phyloP scores from a whole-genome alignment of 2,888 invertebrate species.

The Aspidapion aeneum region DNA sequence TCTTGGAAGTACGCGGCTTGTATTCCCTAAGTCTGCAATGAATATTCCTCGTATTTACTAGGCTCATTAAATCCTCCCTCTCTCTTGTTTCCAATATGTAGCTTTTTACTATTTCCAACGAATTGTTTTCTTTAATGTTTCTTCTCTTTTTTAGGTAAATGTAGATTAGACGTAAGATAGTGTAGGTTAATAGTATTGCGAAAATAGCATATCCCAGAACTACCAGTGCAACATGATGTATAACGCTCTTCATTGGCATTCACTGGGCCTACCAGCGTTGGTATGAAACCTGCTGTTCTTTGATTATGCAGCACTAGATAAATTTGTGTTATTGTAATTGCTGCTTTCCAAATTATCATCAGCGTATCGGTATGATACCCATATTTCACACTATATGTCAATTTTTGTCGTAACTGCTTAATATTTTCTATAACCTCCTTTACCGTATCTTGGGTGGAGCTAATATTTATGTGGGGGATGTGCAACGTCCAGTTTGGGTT shows the following conservation, averaged over 20 bases:
- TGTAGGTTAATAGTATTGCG: not conserved
- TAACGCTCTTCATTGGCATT: not conserved
- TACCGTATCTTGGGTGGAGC: not conserved
- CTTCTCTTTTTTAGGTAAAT: not conserved
- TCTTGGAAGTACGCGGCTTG: too few species aligned
- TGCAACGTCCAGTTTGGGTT: not conserved
- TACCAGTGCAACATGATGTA: not conserved
- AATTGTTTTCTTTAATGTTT: not conserved
- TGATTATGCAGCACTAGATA: not conserved
- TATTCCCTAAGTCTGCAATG: too few species aligned
- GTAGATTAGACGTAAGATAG: not conserved
- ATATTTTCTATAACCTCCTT: not conserved
- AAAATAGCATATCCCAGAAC: not conserved
- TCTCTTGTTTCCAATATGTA: not conserved
- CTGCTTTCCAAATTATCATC: not conserved
- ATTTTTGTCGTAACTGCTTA: not conserved
- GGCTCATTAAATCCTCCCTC: not conserved
- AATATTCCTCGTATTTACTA: too few species aligned
- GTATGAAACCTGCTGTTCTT: not conserved
- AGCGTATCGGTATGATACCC: not conserved
- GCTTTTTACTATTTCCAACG: not conserved
- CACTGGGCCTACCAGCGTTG: not conserved
- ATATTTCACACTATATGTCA: not conserved
- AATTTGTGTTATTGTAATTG: not conserved
- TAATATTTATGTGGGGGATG: not conserved